Evolutionary conservation across 2,113 vertebrate genomes (phyloP), one percentile per base, ranked within the genome.

Genomic region (Emberiza fucata): DNA sequence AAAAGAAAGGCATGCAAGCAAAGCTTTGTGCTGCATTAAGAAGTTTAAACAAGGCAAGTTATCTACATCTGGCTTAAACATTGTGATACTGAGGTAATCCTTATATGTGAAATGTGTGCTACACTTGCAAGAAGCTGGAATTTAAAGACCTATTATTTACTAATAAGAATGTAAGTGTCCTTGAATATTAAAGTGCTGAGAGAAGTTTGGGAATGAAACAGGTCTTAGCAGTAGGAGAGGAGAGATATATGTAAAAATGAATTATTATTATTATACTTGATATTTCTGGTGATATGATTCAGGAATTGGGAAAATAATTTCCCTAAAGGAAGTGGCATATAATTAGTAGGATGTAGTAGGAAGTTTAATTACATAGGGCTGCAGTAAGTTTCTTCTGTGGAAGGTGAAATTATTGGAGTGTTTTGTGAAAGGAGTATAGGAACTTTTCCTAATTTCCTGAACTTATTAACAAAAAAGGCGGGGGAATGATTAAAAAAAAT

Each of bases 251-350:
- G 12, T 80, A 66, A 92, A 86, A 95, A 76, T 81, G 79, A 82
- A 47, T 50, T 37, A 35, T 25, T 94, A 45, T 50, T 50, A 93
- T 72, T 88, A 77, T 40, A 42, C 14, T 44, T 90, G 35, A 42
- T 8, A 76, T 59, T 81, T 85, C 42, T 80, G 66, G 18, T 85
- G 13, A 68, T 57, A 73, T 31, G 18, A 79, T 61, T 75, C 31
- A 56, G n/a, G 25, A 80, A 64, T n/a, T 68, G 14, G 39, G 15
- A 83, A 63, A 93, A 94, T 83, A 70, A 92, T 93, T 95, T 96
- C 51, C 68, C 60, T 71, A 78, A 96, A 94, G 71, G 37, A 95
- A 88, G 40, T 28, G 40, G 16, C 40, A 57, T 51, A 45, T 95
- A 90, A 93, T 94, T 83, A 90, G 35, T 18, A 64, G 37, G 20